These are phyloP conservation scores for Columba livia DNA, from an alignment of 2,113 vertebrate species.

Conservation along the genomic window DNA sequence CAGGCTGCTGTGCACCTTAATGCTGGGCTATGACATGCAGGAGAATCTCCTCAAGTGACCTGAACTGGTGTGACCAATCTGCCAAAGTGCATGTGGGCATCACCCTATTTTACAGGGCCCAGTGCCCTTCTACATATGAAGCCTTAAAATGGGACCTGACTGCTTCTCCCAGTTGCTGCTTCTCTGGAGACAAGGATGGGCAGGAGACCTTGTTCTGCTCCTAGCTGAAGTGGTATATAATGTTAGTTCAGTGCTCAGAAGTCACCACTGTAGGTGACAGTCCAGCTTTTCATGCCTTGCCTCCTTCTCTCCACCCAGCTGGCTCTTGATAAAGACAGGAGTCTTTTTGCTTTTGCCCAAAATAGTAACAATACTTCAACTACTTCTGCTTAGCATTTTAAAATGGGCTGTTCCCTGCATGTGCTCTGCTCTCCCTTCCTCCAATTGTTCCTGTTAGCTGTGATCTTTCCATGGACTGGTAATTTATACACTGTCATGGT, in stretches of 20 bases:
- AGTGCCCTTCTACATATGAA: background rate
- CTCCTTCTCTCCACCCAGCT: background rate
- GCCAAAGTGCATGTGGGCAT: fast-evolving
- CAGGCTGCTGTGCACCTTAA: background rate
- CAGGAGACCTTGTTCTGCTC: background rate
- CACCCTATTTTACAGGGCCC: fast-evolving
- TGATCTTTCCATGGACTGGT: background rate
- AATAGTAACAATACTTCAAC: conserved; percentile 44
- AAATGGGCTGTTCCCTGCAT: background rate
- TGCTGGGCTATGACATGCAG: background rate
- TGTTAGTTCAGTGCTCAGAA: background rate
- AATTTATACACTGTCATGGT: background rate
- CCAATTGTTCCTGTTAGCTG: conserved; percentile 23
- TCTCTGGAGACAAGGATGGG: background rate
- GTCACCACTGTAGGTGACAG: background rate
- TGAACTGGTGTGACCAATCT: background rate
- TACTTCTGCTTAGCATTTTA: background rate
- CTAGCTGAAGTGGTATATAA: background rate
- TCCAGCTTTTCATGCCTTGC: background rate
- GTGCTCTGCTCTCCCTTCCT: conserved; percentile 29
- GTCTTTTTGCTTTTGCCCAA: background rate
- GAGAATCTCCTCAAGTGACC: background rate
- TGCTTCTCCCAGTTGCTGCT: background rate
- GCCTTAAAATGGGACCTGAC: background rate
- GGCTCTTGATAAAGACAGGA: background rate